Evolutionary conservation across 2,797 vertebrate species (phyloP).

Genomic region (Crossoptilon crossoptilon): DNA sequence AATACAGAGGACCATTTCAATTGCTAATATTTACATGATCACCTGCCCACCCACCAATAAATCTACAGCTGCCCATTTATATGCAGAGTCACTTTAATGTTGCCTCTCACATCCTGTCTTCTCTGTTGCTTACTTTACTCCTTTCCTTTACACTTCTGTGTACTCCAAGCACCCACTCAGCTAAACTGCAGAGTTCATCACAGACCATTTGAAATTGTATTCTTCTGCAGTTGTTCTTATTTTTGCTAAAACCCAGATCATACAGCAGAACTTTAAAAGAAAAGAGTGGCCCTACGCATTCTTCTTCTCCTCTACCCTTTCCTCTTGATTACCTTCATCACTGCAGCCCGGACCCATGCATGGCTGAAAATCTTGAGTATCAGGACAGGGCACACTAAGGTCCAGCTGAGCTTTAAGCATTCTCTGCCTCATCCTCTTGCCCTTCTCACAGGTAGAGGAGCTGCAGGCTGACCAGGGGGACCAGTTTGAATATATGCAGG

Average conservation of each 20-base stretch:
- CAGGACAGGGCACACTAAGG: slow-evolving; percentile 95
- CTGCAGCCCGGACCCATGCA: slow-evolving; percentile 99
- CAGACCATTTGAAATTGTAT: neutral
- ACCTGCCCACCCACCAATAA: neutral
- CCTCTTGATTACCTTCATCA: slow-evolving; percentile 87
- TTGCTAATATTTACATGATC: neutral
- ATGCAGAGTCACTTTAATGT: neutral
- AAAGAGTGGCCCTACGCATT: neutral
- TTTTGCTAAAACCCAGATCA: neutral
- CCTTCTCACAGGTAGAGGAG: slow-evolving; percentile 97
- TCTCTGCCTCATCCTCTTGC: slow-evolving; percentile 97
- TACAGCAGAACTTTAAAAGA: neutral
- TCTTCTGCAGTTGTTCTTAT: neutral
- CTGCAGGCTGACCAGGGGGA: slow-evolving; percentile 99
- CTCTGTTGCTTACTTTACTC: neutral
- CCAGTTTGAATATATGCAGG: slow-evolving; percentile 99
- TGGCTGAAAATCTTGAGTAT: slow-evolving; percentile 98
- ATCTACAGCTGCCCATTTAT: neutral
- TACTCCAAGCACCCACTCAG: neutral
- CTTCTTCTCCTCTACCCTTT: neutral
- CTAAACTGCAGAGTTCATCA: neutral
- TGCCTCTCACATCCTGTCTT: neutral
- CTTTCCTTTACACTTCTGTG: neutral
- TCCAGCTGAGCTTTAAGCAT: slow-evolving; percentile 99
- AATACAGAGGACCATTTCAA: slow-evolving; percentile 50